phyloP scores from a whole-genome alignment of 2,797 vertebrate species.

The Pangasius macronema region DNA sequence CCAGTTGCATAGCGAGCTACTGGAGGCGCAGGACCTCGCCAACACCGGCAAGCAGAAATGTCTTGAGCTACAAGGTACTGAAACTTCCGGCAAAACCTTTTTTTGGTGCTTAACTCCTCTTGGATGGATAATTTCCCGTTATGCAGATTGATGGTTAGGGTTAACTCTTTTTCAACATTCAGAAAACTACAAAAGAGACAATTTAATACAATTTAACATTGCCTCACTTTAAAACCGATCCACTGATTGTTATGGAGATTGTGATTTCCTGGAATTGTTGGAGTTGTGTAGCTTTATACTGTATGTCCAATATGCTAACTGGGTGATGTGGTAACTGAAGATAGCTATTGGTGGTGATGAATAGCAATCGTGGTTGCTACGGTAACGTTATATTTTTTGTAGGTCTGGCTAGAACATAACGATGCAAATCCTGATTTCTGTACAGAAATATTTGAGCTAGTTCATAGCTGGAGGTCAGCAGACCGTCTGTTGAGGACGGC shows the following conservation, averaged over 20 bases:
- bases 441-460: not conserved
- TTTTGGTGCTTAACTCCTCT: not conserved
- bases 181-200: not conserved
- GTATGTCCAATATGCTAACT: no score
- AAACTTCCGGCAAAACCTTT: not conserved
- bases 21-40: conserved; percentile 95
- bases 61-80: conserved; percentile 91
- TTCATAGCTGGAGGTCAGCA: not conserved
- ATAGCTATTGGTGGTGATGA: not conserved
- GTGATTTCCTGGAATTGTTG: not conserved
- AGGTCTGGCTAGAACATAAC: not conserved
- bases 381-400: not conserved
- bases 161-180: no score
- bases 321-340: no score
- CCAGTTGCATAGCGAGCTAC: conserved; percentile 88
- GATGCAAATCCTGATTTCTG: not conserved
- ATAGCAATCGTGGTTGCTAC: not conserved
- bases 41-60: conserved; percentile 95
- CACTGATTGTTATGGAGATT: not conserved
- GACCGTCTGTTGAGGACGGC: not conserved
- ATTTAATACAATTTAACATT: not conserved
- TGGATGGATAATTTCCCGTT: not conserved
- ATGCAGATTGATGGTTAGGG: not conserved
- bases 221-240: not conserved
- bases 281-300: not conserved